Conservation (phyloP, 2,797 vertebrate species). For the Chiloscyllium punctatum region DNA sequence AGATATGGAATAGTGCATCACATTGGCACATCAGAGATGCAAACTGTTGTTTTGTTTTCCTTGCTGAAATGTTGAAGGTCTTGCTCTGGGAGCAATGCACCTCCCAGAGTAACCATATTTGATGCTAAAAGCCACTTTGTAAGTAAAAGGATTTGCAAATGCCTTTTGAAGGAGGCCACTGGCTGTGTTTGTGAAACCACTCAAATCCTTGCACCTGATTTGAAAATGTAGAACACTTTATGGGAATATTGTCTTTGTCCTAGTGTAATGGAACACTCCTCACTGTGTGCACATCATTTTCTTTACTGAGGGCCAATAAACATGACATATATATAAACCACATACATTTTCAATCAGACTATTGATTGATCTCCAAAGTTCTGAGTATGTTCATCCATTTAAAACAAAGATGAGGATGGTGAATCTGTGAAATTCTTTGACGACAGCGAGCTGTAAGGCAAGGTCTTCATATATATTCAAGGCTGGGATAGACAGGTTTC, state of each 20-base stretch:
- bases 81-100: not conserved
- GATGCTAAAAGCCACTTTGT: not conserved
- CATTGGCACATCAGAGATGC: not conserved
- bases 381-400: too few species aligned
- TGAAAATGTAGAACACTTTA: not conserved
- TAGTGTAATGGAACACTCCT: not conserved
- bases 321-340: not conserved
- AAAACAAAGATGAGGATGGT: too few species aligned
- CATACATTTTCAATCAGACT: not conserved
- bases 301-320: not conserved
- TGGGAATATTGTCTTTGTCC: not conserved
- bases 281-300: not conserved
- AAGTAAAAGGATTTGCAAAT: not conserved
- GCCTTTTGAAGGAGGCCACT: not conserved
- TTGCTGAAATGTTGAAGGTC: not conserved
- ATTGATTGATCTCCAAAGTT: too few species aligned
- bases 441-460: too few species aligned
- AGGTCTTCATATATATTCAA: too few species aligned
- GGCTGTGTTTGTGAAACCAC: not conserved
- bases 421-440: too few species aligned
- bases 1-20: not conserved
- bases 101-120: not conserved
- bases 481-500: too few species aligned
- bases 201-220: not conserved
- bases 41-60: not conserved